These are phyloP conservation scores for Euglossa dilemma DNA, from an alignment of 1,140 invertebrate species.

Conservation along the genomic window DNA sequence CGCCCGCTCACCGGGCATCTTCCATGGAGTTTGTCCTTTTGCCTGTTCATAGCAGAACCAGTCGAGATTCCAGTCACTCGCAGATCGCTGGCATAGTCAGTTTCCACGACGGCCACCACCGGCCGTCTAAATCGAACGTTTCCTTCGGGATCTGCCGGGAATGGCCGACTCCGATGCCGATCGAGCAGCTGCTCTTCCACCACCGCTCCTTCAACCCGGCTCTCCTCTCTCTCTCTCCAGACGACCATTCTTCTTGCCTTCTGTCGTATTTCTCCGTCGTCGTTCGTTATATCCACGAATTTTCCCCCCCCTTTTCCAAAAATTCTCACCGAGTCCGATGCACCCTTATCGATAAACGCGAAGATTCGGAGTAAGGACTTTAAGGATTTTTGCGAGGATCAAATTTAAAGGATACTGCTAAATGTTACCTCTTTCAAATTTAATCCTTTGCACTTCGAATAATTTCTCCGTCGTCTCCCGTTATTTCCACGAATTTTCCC, in stretches of 20 bases:
- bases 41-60: constrained; percentile 40
- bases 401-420: no score
- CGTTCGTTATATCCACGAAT: no score
- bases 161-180: constrained; percentile 1
- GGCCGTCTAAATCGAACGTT: background rate
- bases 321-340: no score
- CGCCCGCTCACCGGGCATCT: constrained; percentile 72
- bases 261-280: background rate
- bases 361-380: no score
- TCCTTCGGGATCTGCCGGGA: constrained; percentile 5
- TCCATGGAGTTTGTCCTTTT: constrained; percentile 63
- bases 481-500: no score
- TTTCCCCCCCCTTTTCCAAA: no score
- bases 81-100: constrained; percentile 46
- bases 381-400: no score
- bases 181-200: constrained; percentile 40
- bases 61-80: constrained; percentile 33
- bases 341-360: no score
- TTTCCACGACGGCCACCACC: constrained; percentile 1
- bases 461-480: no score
- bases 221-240: background rate
- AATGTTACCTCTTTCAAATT: no score
- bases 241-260: no score
- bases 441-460: no score
- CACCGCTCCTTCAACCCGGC: background rate